Evolutionary conservation across 2,888 invertebrate genomes (phyloP).

Genomic region (Philopedon plagiatum): DNA sequence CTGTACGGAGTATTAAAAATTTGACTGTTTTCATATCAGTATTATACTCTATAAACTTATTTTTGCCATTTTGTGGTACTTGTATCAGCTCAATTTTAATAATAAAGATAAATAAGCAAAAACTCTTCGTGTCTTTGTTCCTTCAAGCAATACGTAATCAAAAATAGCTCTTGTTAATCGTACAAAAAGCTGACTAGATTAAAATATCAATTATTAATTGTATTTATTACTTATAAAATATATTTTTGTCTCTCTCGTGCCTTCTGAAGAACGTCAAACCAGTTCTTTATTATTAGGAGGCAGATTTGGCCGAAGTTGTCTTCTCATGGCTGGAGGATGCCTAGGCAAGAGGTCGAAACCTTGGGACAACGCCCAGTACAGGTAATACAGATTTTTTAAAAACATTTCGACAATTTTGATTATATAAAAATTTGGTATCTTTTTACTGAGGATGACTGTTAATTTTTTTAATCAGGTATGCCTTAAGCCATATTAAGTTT

Average conservation of each 20-base stretch:
- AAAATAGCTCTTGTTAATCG: no score
- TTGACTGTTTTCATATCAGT: background rate
- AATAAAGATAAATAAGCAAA: background rate
- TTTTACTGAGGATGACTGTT: no score
- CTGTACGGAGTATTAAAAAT: background rate
- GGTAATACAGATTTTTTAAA: constrained; percentile 16
- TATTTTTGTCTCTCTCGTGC: constrained; percentile 8
- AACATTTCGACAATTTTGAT: background rate
- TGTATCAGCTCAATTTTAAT: background rate
- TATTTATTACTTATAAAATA: background rate
- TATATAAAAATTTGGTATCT: no score
- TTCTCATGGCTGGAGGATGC: constrained; percentile 55
- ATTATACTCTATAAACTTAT: background rate
- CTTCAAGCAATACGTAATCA: no score
- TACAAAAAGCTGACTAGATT: no score
- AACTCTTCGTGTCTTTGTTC: background rate
- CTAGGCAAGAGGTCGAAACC: constrained; percentile 53
- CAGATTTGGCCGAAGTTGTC: constrained; percentile 56
- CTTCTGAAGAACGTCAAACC: constrained; percentile 53
- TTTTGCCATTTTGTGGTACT: no score
- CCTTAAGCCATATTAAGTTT: no score
- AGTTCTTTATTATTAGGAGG: constrained; percentile 56
- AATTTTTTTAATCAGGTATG: no score
- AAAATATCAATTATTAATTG: no score
- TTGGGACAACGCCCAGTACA: constrained; percentile 31